phyloP scores from a whole-genome alignment of 2,888 invertebrate genomes.

The Aquatica leii region DNA sequence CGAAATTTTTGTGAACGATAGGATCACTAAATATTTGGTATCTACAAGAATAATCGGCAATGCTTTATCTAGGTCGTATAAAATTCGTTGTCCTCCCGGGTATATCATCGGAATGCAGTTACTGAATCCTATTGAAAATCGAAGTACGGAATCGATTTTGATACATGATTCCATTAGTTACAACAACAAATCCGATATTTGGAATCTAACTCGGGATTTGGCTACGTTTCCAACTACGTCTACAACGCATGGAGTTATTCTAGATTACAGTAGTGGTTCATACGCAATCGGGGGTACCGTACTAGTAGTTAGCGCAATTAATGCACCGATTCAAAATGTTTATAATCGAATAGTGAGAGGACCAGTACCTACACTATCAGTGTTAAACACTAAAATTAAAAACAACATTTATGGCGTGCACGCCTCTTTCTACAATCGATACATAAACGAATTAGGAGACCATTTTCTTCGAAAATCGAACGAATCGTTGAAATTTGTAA shows the following conservation, averaged over 20 bases:
- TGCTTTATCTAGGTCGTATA: constrained; percentile 66
- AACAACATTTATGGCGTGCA: constrained; percentile 83
- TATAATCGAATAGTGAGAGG: constrained; percentile 79
- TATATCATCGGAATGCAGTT: constrained; percentile 90
- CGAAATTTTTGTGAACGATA: constrained; percentile 71
- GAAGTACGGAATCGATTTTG: constrained; percentile 84
- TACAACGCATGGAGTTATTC: constrained; percentile 79
- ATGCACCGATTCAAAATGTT: constrained; percentile 77
- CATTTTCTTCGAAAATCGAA: constrained; percentile 88
- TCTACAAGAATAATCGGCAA: constrained; percentile 72
- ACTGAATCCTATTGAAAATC: constrained; percentile 88
- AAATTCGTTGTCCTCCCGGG: constrained; percentile 78
- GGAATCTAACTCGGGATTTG: constrained; percentile 84
- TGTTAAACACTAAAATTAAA: constrained; percentile 78
- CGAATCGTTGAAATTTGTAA: constrained; percentile 82
- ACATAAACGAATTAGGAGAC: constrained; percentile 84
- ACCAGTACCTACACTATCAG: constrained; percentile 77
- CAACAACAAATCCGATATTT: constrained; percentile 71
- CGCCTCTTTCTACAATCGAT: constrained; percentile 87
- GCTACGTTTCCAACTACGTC: constrained; percentile 91
- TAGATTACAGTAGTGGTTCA: constrained; percentile 81
- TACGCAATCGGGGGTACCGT: constrained; percentile 85
- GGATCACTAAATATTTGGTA: constrained; percentile 82
- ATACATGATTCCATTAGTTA: constrained; percentile 79
- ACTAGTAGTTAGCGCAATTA: constrained; percentile 76